Base-by-base conservation (phyloP, 2,888 invertebrate genomes). In the Plagodis pulveraria region DNA sequence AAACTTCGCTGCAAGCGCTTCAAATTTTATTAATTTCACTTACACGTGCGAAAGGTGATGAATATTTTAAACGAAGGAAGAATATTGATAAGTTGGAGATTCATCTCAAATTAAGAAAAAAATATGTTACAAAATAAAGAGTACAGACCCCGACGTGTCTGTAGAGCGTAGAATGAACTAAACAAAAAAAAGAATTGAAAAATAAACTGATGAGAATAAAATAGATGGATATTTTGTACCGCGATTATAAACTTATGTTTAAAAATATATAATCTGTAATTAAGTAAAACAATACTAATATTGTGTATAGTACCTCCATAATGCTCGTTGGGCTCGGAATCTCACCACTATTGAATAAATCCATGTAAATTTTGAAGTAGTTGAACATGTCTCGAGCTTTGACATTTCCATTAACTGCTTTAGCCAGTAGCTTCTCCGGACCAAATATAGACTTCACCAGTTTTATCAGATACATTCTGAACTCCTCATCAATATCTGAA, bases 361-460 rank as follows among this genome's bases (percentile, higher is more conserved):
- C 40, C 58, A 66, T 51, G 22, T 61, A 66, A 5, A 51, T 47
- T 36, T 61, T 61, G 49, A 66, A 52, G 35, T 62, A 63, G 8
- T 58, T 56, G 8, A 49, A 52, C 4, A 63, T 42, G 0, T 66
- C 66, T n/a, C 56, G 43, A 6, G 58, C 61, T 32, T 46, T 63
- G 4, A 63, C 41, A 42, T 6, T 12, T 44, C 66, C 66, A 10
- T 61, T 61, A 7, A 66, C 57, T 22, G 32, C 42, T 44, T 63
- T 63, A 6, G 61, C 56, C 6, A 41, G n/a, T 8, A 66, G 46
- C 22, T 58, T 58, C 10, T 61, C 65, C 5, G 67, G 56, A 5
- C 59, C 49, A 34, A 65, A 65, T n/a, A 67, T 53, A 0, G 59
- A 65, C 10, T 50, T 41, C 5, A 62, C 53, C 6, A 67, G 50